A percentile compares a stretch with the other conserved stretches of the same genome.
Evolutionary conservation across 2,797 vertebrate species (phyloP).

Genomic region (Hippoglossus hippoglossus): DNA sequence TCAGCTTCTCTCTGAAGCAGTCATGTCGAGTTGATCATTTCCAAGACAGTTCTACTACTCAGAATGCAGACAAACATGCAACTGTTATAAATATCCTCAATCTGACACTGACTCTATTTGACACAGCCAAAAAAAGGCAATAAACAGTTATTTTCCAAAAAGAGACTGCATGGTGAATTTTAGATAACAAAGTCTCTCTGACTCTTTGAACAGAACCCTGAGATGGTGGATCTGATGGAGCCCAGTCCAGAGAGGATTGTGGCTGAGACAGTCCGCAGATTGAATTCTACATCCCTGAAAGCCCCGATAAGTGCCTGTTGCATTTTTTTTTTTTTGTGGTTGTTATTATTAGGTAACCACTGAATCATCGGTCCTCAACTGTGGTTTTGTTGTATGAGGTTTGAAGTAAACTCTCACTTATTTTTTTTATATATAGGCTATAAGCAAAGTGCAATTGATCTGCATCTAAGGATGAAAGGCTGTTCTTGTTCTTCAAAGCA

Average conservation of each 20-base stretch:
- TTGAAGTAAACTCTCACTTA: background rate
- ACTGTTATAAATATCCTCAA: background rate
- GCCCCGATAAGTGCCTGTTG: background rate
- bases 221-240: background rate
- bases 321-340: background rate
- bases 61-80: background rate
- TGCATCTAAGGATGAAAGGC: too few species aligned
- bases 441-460: too few species aligned
- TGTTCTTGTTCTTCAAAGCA: too few species aligned
- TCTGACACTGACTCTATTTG: background rate
- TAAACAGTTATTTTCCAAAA: background rate
- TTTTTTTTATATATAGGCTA: background rate
- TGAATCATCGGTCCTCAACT: background rate
- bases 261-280: constrained; percentile 11
- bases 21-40: background rate
- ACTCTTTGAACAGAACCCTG: too few species aligned
- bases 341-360: background rate
- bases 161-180: background rate
- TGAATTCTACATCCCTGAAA: constrained; percentile 4
- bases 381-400: background rate
- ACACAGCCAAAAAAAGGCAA: background rate
- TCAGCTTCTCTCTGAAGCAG: constrained; percentile 6
- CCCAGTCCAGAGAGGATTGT: constrained; percentile 4
- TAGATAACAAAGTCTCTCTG: background rate
- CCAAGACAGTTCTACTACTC: background rate